These are phyloP conservation scores for Mnemiopsis leidyi DNA, from an alignment of 37 sponge, comb jelly and placozoan species.

Conservation along the genomic window DNA sequence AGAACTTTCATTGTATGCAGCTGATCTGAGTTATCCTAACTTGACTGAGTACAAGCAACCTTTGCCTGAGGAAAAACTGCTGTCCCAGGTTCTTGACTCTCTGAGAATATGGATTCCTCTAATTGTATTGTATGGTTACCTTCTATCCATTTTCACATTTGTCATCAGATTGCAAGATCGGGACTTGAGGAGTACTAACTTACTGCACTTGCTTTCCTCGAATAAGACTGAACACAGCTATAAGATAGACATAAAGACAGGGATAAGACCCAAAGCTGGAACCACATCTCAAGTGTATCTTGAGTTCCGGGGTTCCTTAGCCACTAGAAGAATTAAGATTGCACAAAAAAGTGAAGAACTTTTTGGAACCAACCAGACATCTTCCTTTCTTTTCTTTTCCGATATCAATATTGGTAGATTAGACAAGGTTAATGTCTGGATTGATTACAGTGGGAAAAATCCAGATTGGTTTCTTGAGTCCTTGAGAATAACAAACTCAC, in stretches of 20 bases:
- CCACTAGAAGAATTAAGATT: neutral
- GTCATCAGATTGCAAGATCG: neutral
- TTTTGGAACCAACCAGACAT: slow-evolving; percentile 14
- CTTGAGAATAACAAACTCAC: neutral
- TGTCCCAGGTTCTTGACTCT: neutral
- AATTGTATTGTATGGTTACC: neutral
- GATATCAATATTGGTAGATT: neutral
- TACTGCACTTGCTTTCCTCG: neutral
- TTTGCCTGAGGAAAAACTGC: neutral
- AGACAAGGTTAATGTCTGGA: neutral
- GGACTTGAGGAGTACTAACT: neutral
- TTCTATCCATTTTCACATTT: neutral
- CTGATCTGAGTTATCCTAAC: slow-evolving; percentile 3
- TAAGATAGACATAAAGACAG: neutral
- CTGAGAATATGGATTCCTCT: slow-evolving; percentile 35
- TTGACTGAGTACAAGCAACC: neutral
- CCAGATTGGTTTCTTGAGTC: slow-evolving; percentile 42
- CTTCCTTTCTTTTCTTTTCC: neutral
- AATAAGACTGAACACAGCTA: neutral
- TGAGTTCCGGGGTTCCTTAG: neutral
- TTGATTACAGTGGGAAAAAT: slow-evolving; percentile 9
- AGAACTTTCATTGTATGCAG: neutral
- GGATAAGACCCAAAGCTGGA: neutral
- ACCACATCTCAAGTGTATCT: neutral
- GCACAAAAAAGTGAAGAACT: neutral